These are phyloP conservation scores for Clarias batrachus DNA, from an alignment of 2,113 vertebrate genomes.

Conservation along the genomic window DNA sequence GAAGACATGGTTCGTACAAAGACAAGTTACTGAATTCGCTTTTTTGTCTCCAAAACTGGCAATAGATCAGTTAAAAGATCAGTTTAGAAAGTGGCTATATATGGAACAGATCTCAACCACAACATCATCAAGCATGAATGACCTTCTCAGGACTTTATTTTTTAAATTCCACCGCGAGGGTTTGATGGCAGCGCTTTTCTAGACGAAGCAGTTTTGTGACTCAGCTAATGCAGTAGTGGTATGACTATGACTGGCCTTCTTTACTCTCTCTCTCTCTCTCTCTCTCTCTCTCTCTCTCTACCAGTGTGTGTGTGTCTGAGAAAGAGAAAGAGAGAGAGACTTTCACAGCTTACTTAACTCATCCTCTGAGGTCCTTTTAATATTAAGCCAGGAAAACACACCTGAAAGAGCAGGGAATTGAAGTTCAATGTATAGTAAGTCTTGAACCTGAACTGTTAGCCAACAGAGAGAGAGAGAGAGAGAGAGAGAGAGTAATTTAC, in stretches of 20 bases:
- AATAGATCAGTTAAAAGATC: background rate
- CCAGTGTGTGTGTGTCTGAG: background rate
- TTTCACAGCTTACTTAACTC: constrained; percentile 4
- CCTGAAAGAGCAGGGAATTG: constrained; percentile 7
- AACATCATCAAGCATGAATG: constrained; percentile 20
- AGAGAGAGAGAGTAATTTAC: constrained; percentile 9
- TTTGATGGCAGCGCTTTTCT: constrained; percentile 29
- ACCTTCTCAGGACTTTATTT: constrained; percentile 33
- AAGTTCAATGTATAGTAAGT: constrained; percentile 1
- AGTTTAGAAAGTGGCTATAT: constrained; percentile 24
- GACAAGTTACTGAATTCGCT: background rate
- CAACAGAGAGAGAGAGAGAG: background rate
- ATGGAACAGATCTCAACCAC: constrained; percentile 41
- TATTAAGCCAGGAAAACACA: constrained; percentile 13
- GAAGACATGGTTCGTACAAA: constrained; percentile 8
- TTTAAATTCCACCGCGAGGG: constrained; percentile 41
- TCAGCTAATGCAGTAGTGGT: constrained; percentile 24
- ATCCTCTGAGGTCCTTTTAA: constrained; percentile 6
- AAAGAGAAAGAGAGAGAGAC: background rate
- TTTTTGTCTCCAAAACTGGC: background rate
- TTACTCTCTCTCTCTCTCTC: background rate
- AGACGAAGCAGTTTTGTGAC: constrained; percentile 20
- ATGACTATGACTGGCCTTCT: constrained; percentile 21
- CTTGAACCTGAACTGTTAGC: background rate
- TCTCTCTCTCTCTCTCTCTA: too few species aligned